These are phyloP conservation scores for Drosophila eugracilis DNA, from an alignment of 1,140 invertebrate genomes.

Conservation along the genomic window DNA sequence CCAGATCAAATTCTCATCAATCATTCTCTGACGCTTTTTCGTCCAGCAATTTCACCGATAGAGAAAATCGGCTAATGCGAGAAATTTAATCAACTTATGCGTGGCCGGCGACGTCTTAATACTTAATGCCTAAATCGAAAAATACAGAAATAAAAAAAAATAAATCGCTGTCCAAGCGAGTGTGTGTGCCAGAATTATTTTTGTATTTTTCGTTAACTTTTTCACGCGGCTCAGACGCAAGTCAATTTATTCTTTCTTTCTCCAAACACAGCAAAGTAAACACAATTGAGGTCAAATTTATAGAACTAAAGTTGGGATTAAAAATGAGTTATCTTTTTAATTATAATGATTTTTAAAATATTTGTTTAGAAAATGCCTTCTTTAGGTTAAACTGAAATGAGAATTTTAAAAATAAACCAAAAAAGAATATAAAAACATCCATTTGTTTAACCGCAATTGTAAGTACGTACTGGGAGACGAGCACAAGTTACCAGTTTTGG, in stretches of 20 bases:
- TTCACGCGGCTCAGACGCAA: constrained; percentile 40
- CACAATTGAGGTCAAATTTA: constrained; percentile 2
- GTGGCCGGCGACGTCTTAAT: constrained; percentile 65
- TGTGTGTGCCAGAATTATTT: constrained; percentile 46
- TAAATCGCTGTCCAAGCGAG: background rate
- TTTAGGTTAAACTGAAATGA: no score
- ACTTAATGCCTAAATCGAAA: constrained; percentile 41
- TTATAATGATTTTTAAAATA: no score
- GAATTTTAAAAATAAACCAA: no score
- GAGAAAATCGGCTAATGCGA: constrained; percentile 77
- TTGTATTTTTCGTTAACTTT: constrained; percentile 44
- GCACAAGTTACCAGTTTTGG: constrained; percentile 73
- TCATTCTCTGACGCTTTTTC: constrained; percentile 64
- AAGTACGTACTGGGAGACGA: constrained; percentile 37
- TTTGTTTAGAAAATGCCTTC: no score
- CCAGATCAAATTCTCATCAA: constrained; percentile 68
- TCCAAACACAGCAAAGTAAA: constrained; percentile 18
- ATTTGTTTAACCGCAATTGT: background rate
- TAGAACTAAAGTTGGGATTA: no score
- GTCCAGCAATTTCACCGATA: constrained; percentile 60
- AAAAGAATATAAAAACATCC: background rate
- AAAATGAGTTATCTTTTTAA: no score
- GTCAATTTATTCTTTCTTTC: constrained; percentile 73
- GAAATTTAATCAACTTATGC: constrained; percentile 79
- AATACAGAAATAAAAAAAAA: constrained; percentile 3